A percentile compares a stretch with the other conserved stretches of the same genome.
phyloP scores from a whole-genome alignment of 2,113 vertebrate species.

The Casuarius casuarius region DNA sequence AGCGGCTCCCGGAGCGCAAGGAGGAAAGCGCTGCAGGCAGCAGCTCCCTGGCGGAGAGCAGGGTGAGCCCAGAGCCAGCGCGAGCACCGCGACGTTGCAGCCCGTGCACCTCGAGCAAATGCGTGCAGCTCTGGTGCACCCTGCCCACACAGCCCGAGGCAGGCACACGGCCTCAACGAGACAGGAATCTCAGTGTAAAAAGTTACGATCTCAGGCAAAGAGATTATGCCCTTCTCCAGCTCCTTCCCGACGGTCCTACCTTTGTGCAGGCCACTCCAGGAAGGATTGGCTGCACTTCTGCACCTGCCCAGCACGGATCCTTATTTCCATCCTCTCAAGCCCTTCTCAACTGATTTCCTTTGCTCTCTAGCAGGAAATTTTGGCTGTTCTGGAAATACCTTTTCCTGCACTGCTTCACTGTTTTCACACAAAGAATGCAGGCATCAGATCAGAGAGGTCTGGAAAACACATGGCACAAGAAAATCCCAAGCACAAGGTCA shows the following conservation, averaged over 20 bases:
- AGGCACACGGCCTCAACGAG: background rate
- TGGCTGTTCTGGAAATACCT: background rate
- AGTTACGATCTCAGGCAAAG: too few relatives aligned
- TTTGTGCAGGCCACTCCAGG: background rate
- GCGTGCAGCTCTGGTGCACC: background rate
- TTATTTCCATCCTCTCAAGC: background rate
- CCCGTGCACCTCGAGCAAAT: background rate
- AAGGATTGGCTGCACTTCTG: background rate
- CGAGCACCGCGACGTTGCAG: rapidly evolving
- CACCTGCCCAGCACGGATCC: background rate
- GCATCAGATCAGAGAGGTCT: background rate
- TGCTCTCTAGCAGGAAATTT: background rate
- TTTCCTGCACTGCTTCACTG: background rate
- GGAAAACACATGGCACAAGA: background rate
- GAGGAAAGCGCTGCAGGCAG: rapidly evolving
- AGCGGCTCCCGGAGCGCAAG: background rate
- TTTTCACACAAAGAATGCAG: background rate
- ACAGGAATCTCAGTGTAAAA: background rate
- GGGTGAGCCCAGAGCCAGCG: background rate
- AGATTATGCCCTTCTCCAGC: background rate
- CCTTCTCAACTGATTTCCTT: background rate
- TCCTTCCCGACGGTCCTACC: background rate
- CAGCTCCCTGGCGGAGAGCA: background rate
- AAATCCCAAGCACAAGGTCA: slow-evolving; percentile 14
- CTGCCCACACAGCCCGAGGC: background rate